Percentiles rank a stretch among this genome's conserved stretches.
phyloP scores from a whole-genome alignment of 2,797 vertebrate genomes.

The Enteromius afrohamiltoni region DNA sequence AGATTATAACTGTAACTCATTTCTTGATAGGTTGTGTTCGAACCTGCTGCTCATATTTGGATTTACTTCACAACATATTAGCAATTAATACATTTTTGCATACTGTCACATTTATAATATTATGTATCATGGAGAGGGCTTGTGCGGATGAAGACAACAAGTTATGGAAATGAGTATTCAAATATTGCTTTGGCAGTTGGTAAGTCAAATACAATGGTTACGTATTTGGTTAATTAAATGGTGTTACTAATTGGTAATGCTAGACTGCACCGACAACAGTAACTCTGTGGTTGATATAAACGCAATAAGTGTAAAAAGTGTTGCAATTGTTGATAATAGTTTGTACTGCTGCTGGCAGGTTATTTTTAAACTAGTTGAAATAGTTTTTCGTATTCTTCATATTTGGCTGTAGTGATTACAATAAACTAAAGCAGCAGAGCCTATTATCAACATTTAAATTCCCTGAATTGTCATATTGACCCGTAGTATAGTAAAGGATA shows the following conservation, averaged over 20 bases:
- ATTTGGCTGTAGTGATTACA: constrained; percentile 8
- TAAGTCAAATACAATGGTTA: constrained; percentile 39
- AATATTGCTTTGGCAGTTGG: constrained; percentile 23
- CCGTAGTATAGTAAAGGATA: neutral
- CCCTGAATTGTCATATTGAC: neutral
- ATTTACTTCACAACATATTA: constrained; percentile 26
- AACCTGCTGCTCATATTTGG: constrained; percentile 6
- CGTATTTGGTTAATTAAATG: neutral
- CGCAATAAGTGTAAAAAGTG: neutral
- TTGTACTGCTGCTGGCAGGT: neutral
- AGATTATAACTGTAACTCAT: constrained; percentile 61
- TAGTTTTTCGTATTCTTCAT: neutral
- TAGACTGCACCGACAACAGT: neutral
- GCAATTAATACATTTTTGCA: constrained; percentile 13
- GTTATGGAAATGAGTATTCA: constrained; percentile 22
- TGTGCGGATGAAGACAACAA: constrained; percentile 12
- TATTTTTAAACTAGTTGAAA: neutral
- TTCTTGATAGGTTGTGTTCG: constrained; percentile 10
- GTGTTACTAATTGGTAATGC: neutral
- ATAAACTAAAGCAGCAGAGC: neutral
- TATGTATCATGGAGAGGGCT: neutral
- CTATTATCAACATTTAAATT: neutral
- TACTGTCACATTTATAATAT: neutral
- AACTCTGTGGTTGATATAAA: neutral
- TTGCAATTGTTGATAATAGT: neutral